phyloP scores from a whole-genome alignment of 2,797 vertebrate genomes.

The Enteromius unitaeniatus region DNA sequence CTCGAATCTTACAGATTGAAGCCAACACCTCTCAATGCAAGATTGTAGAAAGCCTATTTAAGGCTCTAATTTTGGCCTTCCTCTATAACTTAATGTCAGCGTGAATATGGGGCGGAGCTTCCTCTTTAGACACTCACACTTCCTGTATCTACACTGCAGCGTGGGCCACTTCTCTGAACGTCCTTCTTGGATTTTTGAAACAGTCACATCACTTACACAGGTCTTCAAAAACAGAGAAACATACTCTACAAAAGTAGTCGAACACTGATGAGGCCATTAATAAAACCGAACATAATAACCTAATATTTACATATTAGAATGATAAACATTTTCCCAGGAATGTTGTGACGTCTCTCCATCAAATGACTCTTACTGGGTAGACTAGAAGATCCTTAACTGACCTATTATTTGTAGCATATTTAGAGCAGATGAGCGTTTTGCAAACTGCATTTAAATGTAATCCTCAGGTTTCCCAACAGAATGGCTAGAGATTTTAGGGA shows the following conservation, averaged over 20 bases:
- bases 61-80: constrained; percentile 24
- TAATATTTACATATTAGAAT: background rate
- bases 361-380: background rate
- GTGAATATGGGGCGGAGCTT: constrained; percentile 9
- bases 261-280: background rate
- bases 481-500: background rate
- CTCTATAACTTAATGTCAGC: constrained; percentile 18
- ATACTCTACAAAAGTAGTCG: background rate
- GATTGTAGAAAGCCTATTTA: constrained; percentile 29
- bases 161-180: constrained; percentile 3
- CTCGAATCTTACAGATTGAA: background rate
- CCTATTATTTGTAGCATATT: background rate
- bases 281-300: background rate
- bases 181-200: constrained; percentile 23
- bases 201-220: background rate
- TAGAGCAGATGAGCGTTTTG: background rate
- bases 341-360: background rate
- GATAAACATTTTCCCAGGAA: constrained; percentile 2
- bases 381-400: background rate
- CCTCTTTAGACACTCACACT: constrained; percentile 24
- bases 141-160: constrained; percentile 4
- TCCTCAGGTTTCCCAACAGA: background rate
- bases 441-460: constrained; percentile 1
- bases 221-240: constrained; percentile 9
- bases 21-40: background rate